Evolutionary conservation across 2,113 vertebrate species (phyloP).

Genomic region (Gavia stellata): DNA sequence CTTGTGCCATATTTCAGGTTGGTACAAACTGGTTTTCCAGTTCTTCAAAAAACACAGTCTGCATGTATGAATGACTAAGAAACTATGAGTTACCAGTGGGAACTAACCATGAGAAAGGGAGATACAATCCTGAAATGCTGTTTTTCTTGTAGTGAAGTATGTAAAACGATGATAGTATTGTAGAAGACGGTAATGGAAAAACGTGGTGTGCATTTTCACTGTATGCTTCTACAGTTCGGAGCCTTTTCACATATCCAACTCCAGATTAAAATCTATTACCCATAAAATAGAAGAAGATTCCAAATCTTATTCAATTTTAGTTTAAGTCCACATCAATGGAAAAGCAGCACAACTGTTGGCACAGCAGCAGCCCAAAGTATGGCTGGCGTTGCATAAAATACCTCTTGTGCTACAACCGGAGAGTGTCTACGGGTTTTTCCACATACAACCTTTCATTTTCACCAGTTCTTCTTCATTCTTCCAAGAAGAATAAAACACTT

Average conservation of each 20-base stretch:
- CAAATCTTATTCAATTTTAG: neutral
- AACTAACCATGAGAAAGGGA: neutral
- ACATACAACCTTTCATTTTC: neutral
- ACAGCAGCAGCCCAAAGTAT: neutral
- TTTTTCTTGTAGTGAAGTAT: neutral
- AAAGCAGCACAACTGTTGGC: neutral
- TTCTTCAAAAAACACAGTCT: neutral
- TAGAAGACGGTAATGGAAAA: neutral
- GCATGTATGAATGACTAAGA: neutral
- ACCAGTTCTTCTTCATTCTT: neutral
- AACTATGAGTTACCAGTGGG: neutral
- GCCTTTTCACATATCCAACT: neutral
- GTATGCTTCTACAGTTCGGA: neutral
- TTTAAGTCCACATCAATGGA: neutral
- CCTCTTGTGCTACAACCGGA: neutral
- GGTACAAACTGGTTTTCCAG: neutral
- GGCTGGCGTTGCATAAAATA: neutral
- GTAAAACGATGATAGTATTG: neutral
- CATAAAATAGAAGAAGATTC: neutral
- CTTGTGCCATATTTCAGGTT: neutral
- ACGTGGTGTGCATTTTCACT: fast-evolving
- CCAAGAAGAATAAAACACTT: neutral
- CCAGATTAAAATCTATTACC: neutral
- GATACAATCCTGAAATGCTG: neutral
- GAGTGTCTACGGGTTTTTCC: neutral